Conservation (phyloP, 2,888 invertebrate species). For the Tribolium freemani region DNA sequence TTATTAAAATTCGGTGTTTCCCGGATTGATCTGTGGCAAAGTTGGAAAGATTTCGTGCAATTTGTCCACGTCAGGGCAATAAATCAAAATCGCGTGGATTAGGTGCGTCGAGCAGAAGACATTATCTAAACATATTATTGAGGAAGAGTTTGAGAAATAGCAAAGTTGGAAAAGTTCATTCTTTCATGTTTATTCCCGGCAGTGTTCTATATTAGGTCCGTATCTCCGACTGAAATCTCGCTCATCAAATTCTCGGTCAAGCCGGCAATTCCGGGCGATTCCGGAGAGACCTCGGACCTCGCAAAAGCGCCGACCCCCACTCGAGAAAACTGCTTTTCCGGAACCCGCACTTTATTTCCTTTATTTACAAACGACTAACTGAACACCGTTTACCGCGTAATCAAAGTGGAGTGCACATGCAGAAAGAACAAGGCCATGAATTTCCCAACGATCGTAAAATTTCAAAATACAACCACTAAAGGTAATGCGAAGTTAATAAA, state of each 20-base stretch:
- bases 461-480: conserved; percentile 26
- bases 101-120: conserved; percentile 19
- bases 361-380: conserved; percentile 43
- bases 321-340: conserved; percentile 43
- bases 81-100: conserved; percentile 23
- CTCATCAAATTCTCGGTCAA: conserved; percentile 60
- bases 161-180: conserved; percentile 51
- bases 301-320: conserved; percentile 14
- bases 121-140: conserved; percentile 44
- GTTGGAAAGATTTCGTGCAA: conserved; percentile 11
- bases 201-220: conserved; percentile 56
- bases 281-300: conserved; percentile 47
- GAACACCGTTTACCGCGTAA: conserved; percentile 40
- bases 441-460: conserved; percentile 29
- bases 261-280: conserved; percentile 53
- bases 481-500: conserved; percentile 32
- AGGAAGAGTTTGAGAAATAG: conserved; percentile 43
- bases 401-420: conserved; percentile 39
- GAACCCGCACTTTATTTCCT: conserved; percentile 44
- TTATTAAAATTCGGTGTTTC: not conserved
- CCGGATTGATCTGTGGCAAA: conserved; percentile 3
- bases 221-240: conserved; percentile 54
- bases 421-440: conserved; percentile 12
- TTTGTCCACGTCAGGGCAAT: conserved; percentile 32
- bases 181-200: conserved; percentile 56